These are phyloP conservation scores for Genyomyrus donnyi DNA, from an alignment of 2,113 vertebrate species.

Conservation along the genomic window DNA sequence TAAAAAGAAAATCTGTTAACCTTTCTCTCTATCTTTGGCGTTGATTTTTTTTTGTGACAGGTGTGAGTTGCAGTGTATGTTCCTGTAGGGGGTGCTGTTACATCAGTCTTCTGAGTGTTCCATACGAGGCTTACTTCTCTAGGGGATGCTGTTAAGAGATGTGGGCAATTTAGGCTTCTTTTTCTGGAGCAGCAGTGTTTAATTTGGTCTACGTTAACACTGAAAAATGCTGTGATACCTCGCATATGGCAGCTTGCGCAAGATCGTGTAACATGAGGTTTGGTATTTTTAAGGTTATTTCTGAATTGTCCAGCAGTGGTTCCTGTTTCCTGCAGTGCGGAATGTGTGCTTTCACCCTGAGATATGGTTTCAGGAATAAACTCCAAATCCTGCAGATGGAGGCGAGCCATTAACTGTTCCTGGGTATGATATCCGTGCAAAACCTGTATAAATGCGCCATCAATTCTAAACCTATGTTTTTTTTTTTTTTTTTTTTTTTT, in stretches of 20 bases:
- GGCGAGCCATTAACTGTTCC: not conserved
- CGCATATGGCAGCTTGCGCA: not conserved
- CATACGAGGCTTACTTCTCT: not conserved
- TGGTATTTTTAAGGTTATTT: not conserved
- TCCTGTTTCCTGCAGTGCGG: not conserved
- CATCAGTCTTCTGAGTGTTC: not conserved
- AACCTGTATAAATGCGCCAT: not conserved
- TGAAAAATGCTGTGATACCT: not conserved
- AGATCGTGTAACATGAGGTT: not conserved
- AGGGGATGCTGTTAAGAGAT: not conserved
- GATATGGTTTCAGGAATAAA: not conserved
- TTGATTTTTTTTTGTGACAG: not conserved
- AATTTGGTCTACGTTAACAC: not conserved
- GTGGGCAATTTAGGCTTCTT: not conserved
- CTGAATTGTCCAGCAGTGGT: not conserved
- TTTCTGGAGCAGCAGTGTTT: not conserved
- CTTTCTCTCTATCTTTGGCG: not conserved
- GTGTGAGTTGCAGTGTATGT: not conserved
- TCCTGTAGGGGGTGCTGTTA: not conserved
- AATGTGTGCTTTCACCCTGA: not conserved
- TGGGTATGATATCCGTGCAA: not conserved
- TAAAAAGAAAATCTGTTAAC: constrained; percentile 9
- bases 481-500: too few relatives aligned
- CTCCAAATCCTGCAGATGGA: not conserved
- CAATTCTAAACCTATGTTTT: not conserved